Evolutionary conservation across 2,888 invertebrate genomes (phyloP), one percentile per base, ranked within the genome.

Genomic region (Auanema freiburgensis): DNA sequence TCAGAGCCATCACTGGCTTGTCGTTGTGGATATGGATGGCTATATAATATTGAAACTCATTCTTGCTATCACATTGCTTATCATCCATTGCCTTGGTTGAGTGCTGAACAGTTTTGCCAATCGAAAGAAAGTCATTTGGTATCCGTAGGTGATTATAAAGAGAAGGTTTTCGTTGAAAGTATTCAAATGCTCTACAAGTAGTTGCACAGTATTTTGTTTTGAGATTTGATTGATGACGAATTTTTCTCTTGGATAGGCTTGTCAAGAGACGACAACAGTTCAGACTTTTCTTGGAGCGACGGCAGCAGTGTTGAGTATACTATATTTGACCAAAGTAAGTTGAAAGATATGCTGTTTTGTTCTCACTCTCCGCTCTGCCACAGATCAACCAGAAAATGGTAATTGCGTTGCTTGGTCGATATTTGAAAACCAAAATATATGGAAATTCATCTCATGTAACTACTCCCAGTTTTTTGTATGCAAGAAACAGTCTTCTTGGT

Each of bases 401-500:
- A 63, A 70, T 14, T 70, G 70, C 51, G 57, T 70, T 10, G 67
- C 67, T 1, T 70, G 67, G 67, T 62, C 59, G 8, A 41, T 65
- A 4, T 60, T 59, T 16, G 63, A 70, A 2, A 46, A 55, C 50
- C 11, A 61, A 0, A 62, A 70, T 21, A 65, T 65, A 8, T 70
- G 70, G 70, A 58, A 63, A 16, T 52, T 67, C 5, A 70, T 70
- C 12, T 61, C 57, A 12, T 70, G 70, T 49, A 44, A 65, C 10
- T 70, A 70, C 43, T 65, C 67, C 1, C 70, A 70, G 50, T 70
- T 70, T 33, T 70, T 67, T 53, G 59, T 67, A 58, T 70, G 70
- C 50, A 60, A 60, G 23, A 65, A 63, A 49, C 43, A 53, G 11
- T 65, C 65, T 5, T 50, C 60, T 53, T 59, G 59, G 66, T 69